These are phyloP conservation scores for Tipula lateralis DNA, from an alignment of 2,888 invertebrate genomes.

Conservation along the genomic window DNA sequence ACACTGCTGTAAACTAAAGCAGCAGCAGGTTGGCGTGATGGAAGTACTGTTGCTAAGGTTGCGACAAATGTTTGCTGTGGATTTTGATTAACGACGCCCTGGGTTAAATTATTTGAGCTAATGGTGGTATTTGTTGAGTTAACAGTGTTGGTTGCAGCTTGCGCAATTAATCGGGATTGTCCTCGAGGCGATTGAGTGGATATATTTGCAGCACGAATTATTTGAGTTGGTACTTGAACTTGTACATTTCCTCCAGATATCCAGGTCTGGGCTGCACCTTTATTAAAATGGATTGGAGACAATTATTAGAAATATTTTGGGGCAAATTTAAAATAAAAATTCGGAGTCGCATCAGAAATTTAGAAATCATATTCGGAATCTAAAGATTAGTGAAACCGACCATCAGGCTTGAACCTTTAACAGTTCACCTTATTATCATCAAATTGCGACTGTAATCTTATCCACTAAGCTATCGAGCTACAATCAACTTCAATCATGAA, in stretches of 20 bases:
- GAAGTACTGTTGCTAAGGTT: slow-evolving; percentile 44
- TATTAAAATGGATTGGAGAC: neutral
- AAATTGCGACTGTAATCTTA: neutral
- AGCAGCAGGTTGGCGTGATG: slow-evolving; percentile 43
- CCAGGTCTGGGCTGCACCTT: slow-evolving; percentile 44
- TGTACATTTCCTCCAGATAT: slow-evolving; percentile 42
- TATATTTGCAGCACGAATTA: slow-evolving; percentile 45
- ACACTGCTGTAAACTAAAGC: slow-evolving; percentile 48
- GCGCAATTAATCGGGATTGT: slow-evolving; percentile 46
- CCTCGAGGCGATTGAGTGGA: slow-evolving; percentile 39
- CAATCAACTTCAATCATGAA: neutral
- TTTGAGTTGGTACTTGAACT: slow-evolving; percentile 40
- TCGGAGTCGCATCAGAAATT: neutral
- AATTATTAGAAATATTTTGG: neutral
- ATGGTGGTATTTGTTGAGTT: neutral
- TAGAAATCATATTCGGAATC: slow-evolving; percentile 20
- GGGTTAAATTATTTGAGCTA: neutral
- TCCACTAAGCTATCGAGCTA: neutral
- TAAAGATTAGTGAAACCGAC: neutral
- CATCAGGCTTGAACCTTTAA: slow-evolving; percentile 7
- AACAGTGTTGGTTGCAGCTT: slow-evolving; percentile 40
- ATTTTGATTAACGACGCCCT: slow-evolving; percentile 27
- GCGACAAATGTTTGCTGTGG: slow-evolving; percentile 46
- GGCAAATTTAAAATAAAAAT: neutral
- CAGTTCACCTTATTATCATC: neutral